Evolutionary conservation across 2,113 vertebrate species (phyloP), one percentile per base, ranked within the genome.

Genomic region (Onychostoma macrolepis): DNA sequence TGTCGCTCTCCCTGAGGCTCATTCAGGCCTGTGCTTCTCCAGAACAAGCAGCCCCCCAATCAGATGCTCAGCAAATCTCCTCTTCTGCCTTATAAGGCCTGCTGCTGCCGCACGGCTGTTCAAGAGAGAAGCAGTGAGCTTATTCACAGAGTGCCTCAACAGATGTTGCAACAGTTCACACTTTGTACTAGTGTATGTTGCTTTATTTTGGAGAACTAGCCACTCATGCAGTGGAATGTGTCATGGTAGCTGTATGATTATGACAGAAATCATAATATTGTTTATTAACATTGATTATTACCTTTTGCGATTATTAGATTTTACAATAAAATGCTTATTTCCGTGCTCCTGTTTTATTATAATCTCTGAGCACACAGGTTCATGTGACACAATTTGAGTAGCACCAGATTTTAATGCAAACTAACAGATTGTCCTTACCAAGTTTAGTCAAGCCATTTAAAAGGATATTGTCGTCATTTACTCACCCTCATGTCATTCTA

Each of bases 81-180:
- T 80, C 91, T 94, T 93, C 93, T 92, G 89, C 95, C 95, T 94
- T 95, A 93, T 95, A 95, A 94, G 94, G 94, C 89, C 86, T 93
- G 76, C 86, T 92, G 85, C 33, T 93, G 92, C 84, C 89, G 53
- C 88, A 87, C 50, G 89, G 85, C 90, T 91, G 88, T 85, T 0
- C 74, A 91, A 92, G 88, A 84, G 71, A 0, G 0, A 45, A 72
- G 85, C 48, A 6, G 6, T 85, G 88, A 85, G 85, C 50, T 86
- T 48, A 45, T 67, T 83, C 17, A 81, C 61, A 78, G 72, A 48
- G 85, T 56, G 56, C 36, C 58, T 86, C 45, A 43, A 28, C 80
- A 45, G 80, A 81, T 81, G 58, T 81, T 1, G 80, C 80, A 81
- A 81, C 58, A 30, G n/a, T 41, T 80, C 3, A 7, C n/a, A 30